Conservation (phyloP, 2,113 vertebrate genomes). For the Suricata suricatta region DNA sequence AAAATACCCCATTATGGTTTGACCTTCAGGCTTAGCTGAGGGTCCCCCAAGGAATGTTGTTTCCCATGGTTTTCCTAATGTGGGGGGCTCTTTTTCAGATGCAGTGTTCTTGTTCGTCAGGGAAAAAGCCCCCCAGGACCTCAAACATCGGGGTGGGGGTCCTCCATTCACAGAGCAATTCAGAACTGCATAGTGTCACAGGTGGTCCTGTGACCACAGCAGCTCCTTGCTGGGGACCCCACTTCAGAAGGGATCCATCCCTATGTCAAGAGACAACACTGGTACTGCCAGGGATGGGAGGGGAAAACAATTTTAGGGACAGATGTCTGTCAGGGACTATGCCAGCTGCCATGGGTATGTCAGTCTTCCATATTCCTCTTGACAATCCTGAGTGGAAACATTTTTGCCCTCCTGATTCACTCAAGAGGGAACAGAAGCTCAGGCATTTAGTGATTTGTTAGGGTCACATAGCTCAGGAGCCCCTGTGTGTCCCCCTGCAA, state of each 20-base stretch:
- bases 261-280: background rate
- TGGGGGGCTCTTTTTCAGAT: background rate
- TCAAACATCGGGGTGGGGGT: background rate
- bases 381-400: background rate
- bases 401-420: background rate
- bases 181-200: background rate
- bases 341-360: background rate
- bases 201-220: too few relatives aligned
- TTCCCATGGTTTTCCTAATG: background rate
- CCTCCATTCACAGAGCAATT: background rate
- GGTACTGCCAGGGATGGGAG: too few relatives aligned
- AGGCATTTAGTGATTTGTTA: background rate
- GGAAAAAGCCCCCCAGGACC: background rate
- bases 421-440: background rate
- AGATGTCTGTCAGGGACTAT: background rate
- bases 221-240: background rate
- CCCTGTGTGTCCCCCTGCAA: background rate
- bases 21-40: background rate
- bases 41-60: background rate
- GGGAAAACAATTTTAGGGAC: background rate
- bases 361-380: background rate
- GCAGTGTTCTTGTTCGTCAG: background rate
- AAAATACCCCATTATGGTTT: background rate
- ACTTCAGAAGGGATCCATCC: background rate
- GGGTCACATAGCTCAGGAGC: background rate